These are phyloP conservation scores for Holothuria scabra DNA, from an alignment of 53 echinoderm and acorn worm species.

Conservation along the genomic window DNA sequence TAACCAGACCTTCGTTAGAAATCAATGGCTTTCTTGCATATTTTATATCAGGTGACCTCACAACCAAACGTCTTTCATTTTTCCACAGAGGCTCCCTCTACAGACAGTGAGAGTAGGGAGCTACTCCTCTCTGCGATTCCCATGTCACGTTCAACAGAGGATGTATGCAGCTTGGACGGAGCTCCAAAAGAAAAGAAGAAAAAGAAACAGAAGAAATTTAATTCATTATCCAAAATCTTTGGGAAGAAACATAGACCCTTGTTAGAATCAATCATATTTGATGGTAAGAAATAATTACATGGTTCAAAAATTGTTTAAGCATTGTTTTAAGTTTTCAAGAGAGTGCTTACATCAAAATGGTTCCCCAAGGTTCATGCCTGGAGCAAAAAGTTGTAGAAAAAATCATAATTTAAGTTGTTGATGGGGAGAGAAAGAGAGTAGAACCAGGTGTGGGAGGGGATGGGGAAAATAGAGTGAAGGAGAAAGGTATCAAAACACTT, in stretches of 20 bases:
- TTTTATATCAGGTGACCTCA: background rate
- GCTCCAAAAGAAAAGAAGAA: constrained; percentile 75
- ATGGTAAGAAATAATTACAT: constrained; percentile 65
- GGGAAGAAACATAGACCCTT: constrained; percentile 85
- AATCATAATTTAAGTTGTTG: no score
- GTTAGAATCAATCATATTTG: constrained; percentile 88
- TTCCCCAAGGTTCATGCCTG: no score
- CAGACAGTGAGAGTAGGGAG: constrained; percentile 90
- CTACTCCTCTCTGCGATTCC: constrained; percentile 79
- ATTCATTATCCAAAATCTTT: constrained; percentile 95
- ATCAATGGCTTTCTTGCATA: background rate
- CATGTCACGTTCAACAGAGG: constrained; percentile 84
- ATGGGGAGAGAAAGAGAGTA: no score
- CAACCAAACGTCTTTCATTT: background rate
- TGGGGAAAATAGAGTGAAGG: no score
- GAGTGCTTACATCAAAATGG: no score
- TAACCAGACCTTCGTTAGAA: no score
- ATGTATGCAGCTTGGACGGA: constrained; percentile 56
- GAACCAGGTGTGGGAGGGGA: no score
- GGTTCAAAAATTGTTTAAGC: no score
- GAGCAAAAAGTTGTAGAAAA: no score
- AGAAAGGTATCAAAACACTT: no score
- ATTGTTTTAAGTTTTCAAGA: no score
- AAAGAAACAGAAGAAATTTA: constrained; percentile 83
- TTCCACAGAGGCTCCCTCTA: constrained; percentile 54